Evolutionary conservation across 2,797 vertebrate species (phyloP), one percentile per base, ranked within the genome.

Genomic region (Phrynocephalus guinanensis): DNA sequence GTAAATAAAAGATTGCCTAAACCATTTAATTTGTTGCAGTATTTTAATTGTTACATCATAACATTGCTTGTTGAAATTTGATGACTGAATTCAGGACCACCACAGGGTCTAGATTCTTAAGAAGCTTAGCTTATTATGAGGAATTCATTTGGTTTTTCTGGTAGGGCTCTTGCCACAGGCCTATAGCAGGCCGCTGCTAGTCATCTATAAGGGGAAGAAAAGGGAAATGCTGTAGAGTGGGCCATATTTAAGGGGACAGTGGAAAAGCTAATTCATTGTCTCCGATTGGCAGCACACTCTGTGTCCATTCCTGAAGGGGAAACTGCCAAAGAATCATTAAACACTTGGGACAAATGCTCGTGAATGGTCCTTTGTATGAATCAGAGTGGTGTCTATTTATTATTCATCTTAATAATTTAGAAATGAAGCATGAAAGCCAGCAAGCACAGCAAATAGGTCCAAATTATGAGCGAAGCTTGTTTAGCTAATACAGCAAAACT

Each of bases 401-500:
- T 82, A 16, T 76, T 63, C n/a, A 66, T 67, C 77, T n/a, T 60
- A 3, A 84, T 92, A 44, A 15, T 83, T 44, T 76, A 72, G 24
- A 92, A 85, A 71, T 44, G 68, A 26, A 13, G 44, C 2, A 70
- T 60, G 0, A 0, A 6, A 73, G 6, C 5, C 26, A 1, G 1
- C 63, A 86, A 87, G 52, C 20, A 30, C 7, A 1, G 5, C 33
- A 9, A n/a, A 81, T 5, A 16, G 56, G 68, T 84, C 77, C 70
- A 90, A 81, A 79, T 90, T 30, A 80, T 20, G 63, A 80, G 60
- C 68, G 11, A 30, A 22, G 0, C 0, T 8, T 88, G 5, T 86
- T 48, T 76, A 66, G 60, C 87, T 88, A 83, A 83, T 83, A 71
- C 18, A 83, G 48, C n/a, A 84, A 78, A 81, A 70, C 26, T 73